phyloP scores from a whole-genome alignment of 2,113 vertebrate species.

The Perca schrenkii region DNA sequence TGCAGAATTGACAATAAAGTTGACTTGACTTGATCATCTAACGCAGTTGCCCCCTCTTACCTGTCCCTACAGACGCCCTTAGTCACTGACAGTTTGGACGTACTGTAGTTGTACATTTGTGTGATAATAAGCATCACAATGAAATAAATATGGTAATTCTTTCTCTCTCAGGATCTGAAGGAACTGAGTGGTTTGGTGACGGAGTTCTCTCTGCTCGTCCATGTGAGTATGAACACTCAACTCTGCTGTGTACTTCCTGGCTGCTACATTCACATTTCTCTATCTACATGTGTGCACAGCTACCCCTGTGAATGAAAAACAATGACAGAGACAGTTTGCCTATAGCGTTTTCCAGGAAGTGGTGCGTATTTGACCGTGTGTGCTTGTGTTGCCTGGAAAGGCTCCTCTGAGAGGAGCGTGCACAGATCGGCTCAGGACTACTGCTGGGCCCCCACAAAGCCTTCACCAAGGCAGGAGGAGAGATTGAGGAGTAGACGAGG shows the following conservation, averaged over 20 bases:
- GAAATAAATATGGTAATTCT: background rate
- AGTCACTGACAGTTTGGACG: background rate
- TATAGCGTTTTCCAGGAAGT: conserved; percentile 54
- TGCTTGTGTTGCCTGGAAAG: conserved; percentile 64
- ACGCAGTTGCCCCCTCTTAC: conserved; percentile 7
- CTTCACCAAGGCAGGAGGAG: conserved; percentile 38
- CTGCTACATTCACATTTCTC: conserved; percentile 17
- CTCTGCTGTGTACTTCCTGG: conserved; percentile 4
- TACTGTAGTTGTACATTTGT: conserved; percentile 15
- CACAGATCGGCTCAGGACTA: conserved; percentile 61
- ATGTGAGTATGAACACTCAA: conserved; percentile 88
- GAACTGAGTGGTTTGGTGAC: conserved; percentile 92
- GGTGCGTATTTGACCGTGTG: conserved; percentile 38
- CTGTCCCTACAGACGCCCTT: background rate
- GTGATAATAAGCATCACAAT: conserved; percentile 9
- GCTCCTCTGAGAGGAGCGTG: conserved; percentile 66
- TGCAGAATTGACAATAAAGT: no score
- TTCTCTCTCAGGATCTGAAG: conserved; percentile 87
- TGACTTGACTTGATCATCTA: background rate
- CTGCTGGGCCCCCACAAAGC: conserved; percentile 65
- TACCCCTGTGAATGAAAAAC: conserved; percentile 30
- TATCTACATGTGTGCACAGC: conserved; percentile 35
- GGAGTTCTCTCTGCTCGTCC: conserved; percentile 91
- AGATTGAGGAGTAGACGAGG: conserved; percentile 43
- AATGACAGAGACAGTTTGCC: conserved; percentile 28